Percentiles rank a stretch among this genome's conserved stretches.
Conservation (phyloP, 2,797 vertebrate genomes). For the Anolis apletophallus region DNA sequence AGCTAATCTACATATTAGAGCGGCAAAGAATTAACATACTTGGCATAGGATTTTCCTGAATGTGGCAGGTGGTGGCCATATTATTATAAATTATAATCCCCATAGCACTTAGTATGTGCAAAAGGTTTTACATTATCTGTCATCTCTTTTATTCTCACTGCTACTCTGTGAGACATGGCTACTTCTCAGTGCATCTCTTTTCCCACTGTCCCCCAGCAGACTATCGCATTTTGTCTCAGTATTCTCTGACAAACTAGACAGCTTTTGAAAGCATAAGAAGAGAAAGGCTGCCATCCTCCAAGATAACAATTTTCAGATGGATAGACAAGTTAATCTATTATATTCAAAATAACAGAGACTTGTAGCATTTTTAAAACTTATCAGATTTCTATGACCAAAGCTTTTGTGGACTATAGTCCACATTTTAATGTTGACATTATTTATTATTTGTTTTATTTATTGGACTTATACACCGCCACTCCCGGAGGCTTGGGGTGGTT, state of each 20-base stretch:
- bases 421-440: not conserved
- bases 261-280: not conserved
- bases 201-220: no score
- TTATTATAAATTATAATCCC: slow-evolving; percentile 47
- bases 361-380: not conserved
- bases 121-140: slow-evolving; percentile 22
- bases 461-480: no score
- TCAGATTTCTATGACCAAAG: no score
- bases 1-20: slow-evolving; percentile 37
- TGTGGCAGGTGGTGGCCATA: slow-evolving; percentile 39
- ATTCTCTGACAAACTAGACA: not conserved
- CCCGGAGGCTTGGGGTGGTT: no score
- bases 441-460: no score
- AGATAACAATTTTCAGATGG: not conserved
- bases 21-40: slow-evolving; percentile 35
- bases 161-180: not conserved
- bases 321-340: not conserved
- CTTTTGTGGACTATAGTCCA: not conserved
- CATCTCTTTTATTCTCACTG: slow-evolving; percentile 4
- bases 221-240: not conserved
- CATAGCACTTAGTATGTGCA: slow-evolving; percentile 17
- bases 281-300: not conserved
- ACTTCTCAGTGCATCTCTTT: not conserved
- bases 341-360: not conserved
- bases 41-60: slow-evolving; percentile 35